Percentiles rank a stretch among this genome's conserved stretches.
phyloP scores from a whole-genome alignment of 2,888 invertebrate species.

The Penaeus monodon region DNA sequence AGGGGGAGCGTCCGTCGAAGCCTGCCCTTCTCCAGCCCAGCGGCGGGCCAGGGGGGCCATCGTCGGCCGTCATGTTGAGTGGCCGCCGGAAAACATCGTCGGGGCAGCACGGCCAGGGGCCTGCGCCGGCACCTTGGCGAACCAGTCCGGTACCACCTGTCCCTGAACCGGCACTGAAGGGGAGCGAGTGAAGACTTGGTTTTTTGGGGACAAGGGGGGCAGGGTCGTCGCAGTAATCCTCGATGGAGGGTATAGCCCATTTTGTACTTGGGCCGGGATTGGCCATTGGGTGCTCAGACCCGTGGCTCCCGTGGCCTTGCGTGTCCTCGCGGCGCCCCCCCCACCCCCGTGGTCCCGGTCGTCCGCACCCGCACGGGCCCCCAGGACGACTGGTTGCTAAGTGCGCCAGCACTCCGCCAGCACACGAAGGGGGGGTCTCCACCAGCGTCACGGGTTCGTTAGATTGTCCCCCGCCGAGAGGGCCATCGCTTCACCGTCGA shows the following conservation, averaged over 20 bases:
- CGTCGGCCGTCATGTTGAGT: background rate
- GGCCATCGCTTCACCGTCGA: background rate
- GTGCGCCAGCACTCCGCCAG: constrained; percentile 4
- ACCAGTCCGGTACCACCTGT: constrained; percentile 67
- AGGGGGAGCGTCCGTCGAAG: background rate
- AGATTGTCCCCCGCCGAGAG: background rate
- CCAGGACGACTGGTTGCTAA: constrained; percentile 20
- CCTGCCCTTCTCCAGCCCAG: background rate
- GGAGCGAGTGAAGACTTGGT: constrained; percentile 63
- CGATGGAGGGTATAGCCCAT: constrained; percentile 68
- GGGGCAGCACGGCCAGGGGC: constrained; percentile 67
- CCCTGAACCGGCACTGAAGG: constrained; percentile 65
- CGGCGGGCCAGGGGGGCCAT: constrained; percentile 7
- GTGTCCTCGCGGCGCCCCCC: constrained; percentile 33
- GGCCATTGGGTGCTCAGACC: constrained; percentile 66
- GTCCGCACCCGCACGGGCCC: constrained; percentile 17
- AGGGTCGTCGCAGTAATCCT: constrained; percentile 68
- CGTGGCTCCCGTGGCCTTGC: constrained; percentile 67
- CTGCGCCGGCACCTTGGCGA: constrained; percentile 65
- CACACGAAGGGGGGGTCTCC: constrained; percentile 11
- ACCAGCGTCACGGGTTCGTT: background rate
- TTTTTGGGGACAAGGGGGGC: constrained; percentile 67
- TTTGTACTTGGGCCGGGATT: constrained; percentile 67
- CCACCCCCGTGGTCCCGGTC: constrained; percentile 13
- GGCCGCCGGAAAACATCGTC: constrained; percentile 67